Evolutionary conservation across 1,140 invertebrate genomes (phyloP), one percentile per base, ranked within the genome.

Genomic region (Samia ricini): DNA sequence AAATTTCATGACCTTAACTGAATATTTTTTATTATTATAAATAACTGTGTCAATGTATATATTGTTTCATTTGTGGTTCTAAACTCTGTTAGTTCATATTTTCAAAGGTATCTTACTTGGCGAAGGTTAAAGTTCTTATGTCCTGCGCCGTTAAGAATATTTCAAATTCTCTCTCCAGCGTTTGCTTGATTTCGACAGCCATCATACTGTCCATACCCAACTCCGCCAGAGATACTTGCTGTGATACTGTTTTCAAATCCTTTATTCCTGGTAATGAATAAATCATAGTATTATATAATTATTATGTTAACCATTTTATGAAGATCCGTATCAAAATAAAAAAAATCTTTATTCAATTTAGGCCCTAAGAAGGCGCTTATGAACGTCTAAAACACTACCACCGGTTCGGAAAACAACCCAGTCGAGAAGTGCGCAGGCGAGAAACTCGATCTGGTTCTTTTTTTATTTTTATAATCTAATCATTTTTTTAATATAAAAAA

Each of bases 191-290:
- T 90, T 98, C 97, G 0, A 97, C 95, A 4, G 95, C 95, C 95
- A 97, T 97, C 78, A 98, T 93, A 18, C 96, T 97, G 88, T 98
- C 97, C 92, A 98, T 95, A 56, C 97, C 97, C 51, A 98, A 91
- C 86, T 98, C 97, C 19, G 95, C 95, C 0, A 98, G 89, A 0
- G 94, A 94, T 23, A 88, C 85, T 66, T 91, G 88, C 55, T 89
- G 88, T 0, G 90, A 90, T n/a, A 91, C 88, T 1, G 84, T 90
- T 77, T 91, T 91, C 64, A 91, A 56, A 57, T 91, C 89, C 72
- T 90, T 91, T 59, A 91, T 83, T 77, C 88, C 87, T 61, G 92
- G 8, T 33, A 48, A 18, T n/a, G n/a, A 10, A 58, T 26, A 18
- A 42, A 26, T 26, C 4, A 4, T 42, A 15, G 7, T 42, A 42